Evolutionary conservation across 2,888 invertebrate species (phyloP), one percentile per base, ranked within the genome.

Genomic region (Scaptomyza tumidula): DNA sequence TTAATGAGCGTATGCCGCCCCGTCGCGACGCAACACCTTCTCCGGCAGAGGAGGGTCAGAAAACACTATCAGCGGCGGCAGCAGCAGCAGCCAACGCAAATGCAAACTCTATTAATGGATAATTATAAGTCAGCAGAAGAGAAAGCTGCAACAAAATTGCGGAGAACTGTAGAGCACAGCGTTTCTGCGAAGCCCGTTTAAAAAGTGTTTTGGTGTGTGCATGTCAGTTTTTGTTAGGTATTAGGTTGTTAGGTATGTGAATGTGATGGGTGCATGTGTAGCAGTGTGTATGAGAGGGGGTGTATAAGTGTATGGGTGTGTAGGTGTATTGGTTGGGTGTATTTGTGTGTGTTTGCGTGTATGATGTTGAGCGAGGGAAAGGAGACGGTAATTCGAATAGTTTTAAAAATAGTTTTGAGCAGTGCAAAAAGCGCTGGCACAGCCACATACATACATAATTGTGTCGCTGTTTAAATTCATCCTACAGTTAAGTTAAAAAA

Each of bases 1-100:
- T 99, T 93, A 99, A 99, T 93, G 99, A 99, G 93, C 96, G 99
- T 87, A 99, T 99, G 98, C 99, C 99, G 59, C 99, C 99, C 35
- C 94, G 98, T 85, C 94, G 98, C 89, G 96, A 96, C 91, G 96
- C 97, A 24, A 96, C 96, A 74, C 96, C 94, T 84, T 94, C 94
- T 63, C 94, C 94, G 44, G 90, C 90, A 67, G 92, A 92, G 69
- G 92, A 92, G 72, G 81, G 88, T 19, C 89, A 91, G 71, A 91
- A 90, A 53, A 72, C 90, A 54, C 78, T 90, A 66, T 90, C 91
- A 44, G 90, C 89, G 73, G 90, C 89, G 64, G 90, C 91, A 66
- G 90, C 90, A 73, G 90, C 89, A 73, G 88, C 88, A 70, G 91
- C 90, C 75, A 90, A 91, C 80, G 90, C 90, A 72, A 90, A 65